phyloP scores from a whole-genome alignment of 2,888 invertebrate species.

The Limnephilus marmoratus region DNA sequence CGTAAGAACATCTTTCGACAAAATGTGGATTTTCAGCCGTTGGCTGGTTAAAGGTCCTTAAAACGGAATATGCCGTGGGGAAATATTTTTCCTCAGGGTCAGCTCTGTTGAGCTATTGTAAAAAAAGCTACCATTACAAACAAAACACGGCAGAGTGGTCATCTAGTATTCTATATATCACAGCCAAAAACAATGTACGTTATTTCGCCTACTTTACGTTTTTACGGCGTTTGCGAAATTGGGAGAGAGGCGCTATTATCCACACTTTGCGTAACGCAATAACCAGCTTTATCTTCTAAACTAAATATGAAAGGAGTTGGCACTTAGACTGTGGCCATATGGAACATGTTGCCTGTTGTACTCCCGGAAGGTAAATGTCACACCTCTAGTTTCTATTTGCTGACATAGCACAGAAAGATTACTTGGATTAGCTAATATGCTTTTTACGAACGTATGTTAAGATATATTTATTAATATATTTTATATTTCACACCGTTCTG shows the following conservation, averaged over 20 bases:
- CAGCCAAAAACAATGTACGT: neutral
- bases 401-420: neutral
- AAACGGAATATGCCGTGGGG: no score
- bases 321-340: neutral
- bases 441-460: neutral
- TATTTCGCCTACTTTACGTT: neutral
- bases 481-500: neutral
- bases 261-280: slow-evolving; percentile 2
- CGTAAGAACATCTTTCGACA: no score
- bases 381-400: neutral
- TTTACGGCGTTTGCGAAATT: neutral
- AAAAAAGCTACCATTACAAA: no score
- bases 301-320: neutral
- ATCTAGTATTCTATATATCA: neutral
- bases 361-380: neutral
- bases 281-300: neutral
- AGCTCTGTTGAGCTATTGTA: no score
- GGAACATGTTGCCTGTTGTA: neutral
- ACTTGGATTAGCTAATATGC: neutral
- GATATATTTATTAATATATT: neutral
- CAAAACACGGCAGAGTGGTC: neutral
- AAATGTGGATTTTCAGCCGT: no score
- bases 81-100: no score
- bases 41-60: no score
- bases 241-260: neutral